A percentile compares a stretch with the other conserved stretches of the same genome.
Conservation (phyloP, 2,888 invertebrate species). For the Cephus runcator region DNA sequence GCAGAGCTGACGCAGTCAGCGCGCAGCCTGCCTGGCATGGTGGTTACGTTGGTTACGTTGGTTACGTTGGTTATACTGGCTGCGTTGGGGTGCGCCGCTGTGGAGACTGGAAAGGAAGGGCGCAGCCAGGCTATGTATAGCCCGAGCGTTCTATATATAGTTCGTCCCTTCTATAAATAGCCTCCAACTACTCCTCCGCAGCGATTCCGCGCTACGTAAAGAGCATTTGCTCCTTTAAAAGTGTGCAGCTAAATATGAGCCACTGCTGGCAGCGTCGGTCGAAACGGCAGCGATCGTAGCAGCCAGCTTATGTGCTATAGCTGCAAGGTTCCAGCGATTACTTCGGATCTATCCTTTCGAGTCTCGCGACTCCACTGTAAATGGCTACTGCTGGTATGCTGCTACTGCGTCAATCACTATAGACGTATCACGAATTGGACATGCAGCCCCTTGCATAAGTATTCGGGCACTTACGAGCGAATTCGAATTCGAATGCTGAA, state of each 20-base stretch:
- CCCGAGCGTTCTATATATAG: constrained; percentile 60
- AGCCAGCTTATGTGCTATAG: no score
- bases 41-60: no score
- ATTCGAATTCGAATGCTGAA: no score
- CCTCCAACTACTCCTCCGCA: constrained; percentile 46
- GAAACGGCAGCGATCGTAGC: no score
- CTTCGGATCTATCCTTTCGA: no score
- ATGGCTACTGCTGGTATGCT: no score
- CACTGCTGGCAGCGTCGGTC: not conserved
- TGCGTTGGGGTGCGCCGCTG: constrained; percentile 30
- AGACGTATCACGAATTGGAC: no score
- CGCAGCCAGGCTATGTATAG: constrained; percentile 57
- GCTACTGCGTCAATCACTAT: no score
- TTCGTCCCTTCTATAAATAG: constrained; percentile 63
- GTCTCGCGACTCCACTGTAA: no score
- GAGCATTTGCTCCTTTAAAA: constrained; percentile 21
- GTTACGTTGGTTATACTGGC: not conserved
- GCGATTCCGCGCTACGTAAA: not conserved
- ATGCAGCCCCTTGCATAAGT: no score
- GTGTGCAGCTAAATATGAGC: constrained; percentile 45
- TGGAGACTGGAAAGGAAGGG: constrained; percentile 31
- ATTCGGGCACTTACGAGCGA: no score
- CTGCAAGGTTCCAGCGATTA: no score
- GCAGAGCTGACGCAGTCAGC: constrained; percentile 15
- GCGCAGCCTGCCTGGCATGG: constrained; percentile 7